Evolutionary conservation across 2,113 vertebrate species (phyloP), one percentile per base, ranked within the genome.

Genomic region (Acrocephalus arundinaceus): DNA sequence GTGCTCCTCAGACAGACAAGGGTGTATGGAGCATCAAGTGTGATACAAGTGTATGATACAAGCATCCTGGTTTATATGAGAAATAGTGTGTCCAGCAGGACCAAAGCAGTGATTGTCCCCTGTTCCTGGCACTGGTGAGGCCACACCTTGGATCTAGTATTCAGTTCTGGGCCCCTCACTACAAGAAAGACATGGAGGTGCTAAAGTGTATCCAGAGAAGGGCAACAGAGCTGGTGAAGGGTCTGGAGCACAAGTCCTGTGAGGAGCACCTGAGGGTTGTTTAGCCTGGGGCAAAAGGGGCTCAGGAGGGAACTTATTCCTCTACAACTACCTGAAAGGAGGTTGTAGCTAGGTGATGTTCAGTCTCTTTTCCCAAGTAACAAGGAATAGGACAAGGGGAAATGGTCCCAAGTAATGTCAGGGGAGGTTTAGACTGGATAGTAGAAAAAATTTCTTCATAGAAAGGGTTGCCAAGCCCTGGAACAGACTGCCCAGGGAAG

Each of bases 41-140:
- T 58, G 58, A 67, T 71, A 65, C 14, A 61, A 74, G 35, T 10
- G 9, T 35, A 25, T 27, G 35, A 57, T 33, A 41, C 22, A 77
- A 65, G 25, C 59, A 59, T 45, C 45, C 19, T 46, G 63, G 46
- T 37, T 41, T 31, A 35, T 35, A 45, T 30, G n/a, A 80, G 52
- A 14, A 63, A 30, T 5, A 54, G 54, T 0, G 22, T 68, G 54
- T 52, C 37, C 68, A 90, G 35, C 49, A 70, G 71, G 43, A 76
- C 2, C 1, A 31, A 33, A 15, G n/a, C 41, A 77, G 31, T 6
- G 54, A 82, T 20, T 1, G 1, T 52, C 1, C 27, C 13, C 30
- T 58, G 37, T 54, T 11, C 13, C 24, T 0, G 0, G 55, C 16
- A 27, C 27, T 52, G 54, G 21, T 45, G 59, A 85, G 51, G 45